These are phyloP conservation scores for Empidonax traillii DNA, from an alignment of 2,113 vertebrate species.

Conservation along the genomic window DNA sequence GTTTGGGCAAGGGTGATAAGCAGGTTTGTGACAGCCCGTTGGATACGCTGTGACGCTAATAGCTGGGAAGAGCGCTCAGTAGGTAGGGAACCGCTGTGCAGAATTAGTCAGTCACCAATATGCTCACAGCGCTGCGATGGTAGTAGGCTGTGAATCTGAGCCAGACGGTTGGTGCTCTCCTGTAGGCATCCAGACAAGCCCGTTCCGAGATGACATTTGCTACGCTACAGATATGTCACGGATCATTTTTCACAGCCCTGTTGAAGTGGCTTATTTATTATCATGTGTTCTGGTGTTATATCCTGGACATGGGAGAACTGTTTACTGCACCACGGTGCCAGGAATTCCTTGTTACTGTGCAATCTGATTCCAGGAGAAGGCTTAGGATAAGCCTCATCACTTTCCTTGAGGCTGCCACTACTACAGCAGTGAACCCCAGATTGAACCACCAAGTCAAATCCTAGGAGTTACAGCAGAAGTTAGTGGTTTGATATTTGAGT, in stretches of 20 bases:
- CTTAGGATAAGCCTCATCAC: not conserved
- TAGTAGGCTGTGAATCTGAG: not conserved
- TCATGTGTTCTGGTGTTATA: constrained; percentile 53
- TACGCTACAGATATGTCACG: not conserved
- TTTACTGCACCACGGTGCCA: constrained; percentile 42
- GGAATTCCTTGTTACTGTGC: constrained; percentile 27
- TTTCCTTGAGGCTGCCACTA: not conserved
- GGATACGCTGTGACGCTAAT: not conserved
- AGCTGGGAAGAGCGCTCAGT: not conserved
- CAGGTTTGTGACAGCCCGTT: constrained; percentile 13
- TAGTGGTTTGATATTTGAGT: not conserved
- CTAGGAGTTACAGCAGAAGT: not conserved
- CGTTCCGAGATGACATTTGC: constrained; percentile 56
- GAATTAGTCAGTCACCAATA: constrained; percentile 23
- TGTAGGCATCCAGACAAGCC: constrained; percentile 27
- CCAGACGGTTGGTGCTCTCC: constrained; percentile 23
- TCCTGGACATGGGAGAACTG: constrained; percentile 47
- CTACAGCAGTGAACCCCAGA: not conserved
- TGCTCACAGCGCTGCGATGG: not conserved
- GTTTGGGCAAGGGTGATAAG: not conserved
- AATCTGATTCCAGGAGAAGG: constrained; percentile 29
- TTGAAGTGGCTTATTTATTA: constrained; percentile 56
- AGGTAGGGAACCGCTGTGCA: not conserved
- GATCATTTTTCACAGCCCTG: constrained; percentile 59
- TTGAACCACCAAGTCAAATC: not conserved